Evolutionary conservation across 1,140 invertebrate species (phyloP), one percentile per base, ranked within the genome.

Genomic region (Diorhabda carinulata): DNA sequence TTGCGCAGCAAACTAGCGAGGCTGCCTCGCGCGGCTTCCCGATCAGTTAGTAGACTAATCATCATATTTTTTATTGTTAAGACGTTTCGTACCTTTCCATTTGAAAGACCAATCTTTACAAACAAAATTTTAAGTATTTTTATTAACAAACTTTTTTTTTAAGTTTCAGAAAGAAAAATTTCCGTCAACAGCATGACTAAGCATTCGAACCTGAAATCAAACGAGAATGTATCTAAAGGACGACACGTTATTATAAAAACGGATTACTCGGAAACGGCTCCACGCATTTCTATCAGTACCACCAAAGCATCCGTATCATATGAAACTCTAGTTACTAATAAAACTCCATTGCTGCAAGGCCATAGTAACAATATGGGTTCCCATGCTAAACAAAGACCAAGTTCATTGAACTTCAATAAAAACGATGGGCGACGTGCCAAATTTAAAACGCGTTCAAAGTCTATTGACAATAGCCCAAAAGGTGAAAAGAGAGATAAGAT

Each of bases 181-280:
- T 70, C 68, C 5, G 64, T 65, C 6, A 73, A 73, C 63, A 73
- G 73, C 45, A 72, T 73, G 9, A n/a, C 6, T n/a, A 77, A 77
- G 52, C 58, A 74, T 43, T 74, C 74, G 44, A 79, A 73, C 42
- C 52, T 78, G 25, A 78, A 77, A 66, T 66, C 57, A 3, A 52
- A 9, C 9, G 73, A 76, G 41, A 25, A 41, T 25, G 5, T 43
- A 40, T 73, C 70, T 9, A 73, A 70, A 52, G 73, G 69, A 2
- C 76, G 76, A 43, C 79, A 80, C 62, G 78, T 80, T 2, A 59
- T 80, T 2, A 79, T 80, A 42, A 78, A 78, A 73, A 73, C 72
- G 0, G 75, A 76, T 10, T 68, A 56, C 10, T 57, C 71, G 2
- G 75, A 77, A 7, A 7, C 43, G 25, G 44, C 52, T 2, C 69